Base-by-base conservation (phyloP, 2,113 vertebrate genomes). In the Tupaia tana region DNA sequence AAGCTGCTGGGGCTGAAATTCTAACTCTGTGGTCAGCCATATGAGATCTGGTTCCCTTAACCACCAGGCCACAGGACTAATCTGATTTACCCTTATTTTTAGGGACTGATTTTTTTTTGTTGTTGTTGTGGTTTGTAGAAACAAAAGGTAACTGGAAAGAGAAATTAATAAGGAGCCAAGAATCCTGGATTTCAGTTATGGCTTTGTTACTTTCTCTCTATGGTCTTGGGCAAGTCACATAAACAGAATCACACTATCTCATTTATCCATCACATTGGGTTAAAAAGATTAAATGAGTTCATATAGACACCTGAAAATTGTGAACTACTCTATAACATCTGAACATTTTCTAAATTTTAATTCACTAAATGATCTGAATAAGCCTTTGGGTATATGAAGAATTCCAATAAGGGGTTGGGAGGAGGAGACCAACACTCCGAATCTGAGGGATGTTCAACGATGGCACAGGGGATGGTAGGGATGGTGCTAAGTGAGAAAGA, bases 321-420 rank as follows among this genome's bases (percentile, higher is more conserved):
- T 71, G 73, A 78, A 85, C 9, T 54, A 80, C 22, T 93, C 34
- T 34, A 91, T 7, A 86, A 54, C 5, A 77, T 63, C 77, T 59
- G n/a, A 92, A 34, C 29, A 29, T 59, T 91, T 91, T 74, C 61
- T 78, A 87, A 90, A 83, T 80, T 84, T 90, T 93, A 58, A 90
- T 58, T 91, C 34, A 22, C 88, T 73, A 71, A 74, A 84, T 79
- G 52, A 67, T 27, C 56, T 29, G 63, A 74, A 29, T 79, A 80
- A 69, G 59, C 4, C 29, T 93, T 93, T 75, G 69, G 59, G 84
- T 64, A 86, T 24, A 89, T 67, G 78, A 86, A 74, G 27, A 73
- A 78, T 85, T 91, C 14, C 56, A 66, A 90, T 58, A 22, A 3
- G 16, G 29, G 59, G 15, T 58, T 10, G 16, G 43, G 22, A 73